A percentile compares a stretch with the other conserved stretches of the same genome.
Conservation (phyloP, 1,140 invertebrate species). For the Ceratosolen solmsi region DNA sequence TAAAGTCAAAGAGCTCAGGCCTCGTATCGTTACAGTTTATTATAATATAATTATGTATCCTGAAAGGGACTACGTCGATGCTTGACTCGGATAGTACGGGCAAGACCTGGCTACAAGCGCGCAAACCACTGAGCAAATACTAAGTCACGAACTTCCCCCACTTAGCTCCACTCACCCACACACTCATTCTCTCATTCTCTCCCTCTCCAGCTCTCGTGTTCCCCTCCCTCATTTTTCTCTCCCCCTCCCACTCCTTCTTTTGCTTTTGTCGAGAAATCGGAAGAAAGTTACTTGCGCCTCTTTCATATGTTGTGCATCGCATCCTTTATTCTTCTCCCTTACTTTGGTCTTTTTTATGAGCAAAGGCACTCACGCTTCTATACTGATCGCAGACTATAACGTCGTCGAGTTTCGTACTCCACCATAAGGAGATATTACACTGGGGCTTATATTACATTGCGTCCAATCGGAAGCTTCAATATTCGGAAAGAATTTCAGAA, state of each 20-base stretch:
- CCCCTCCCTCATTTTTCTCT: too few relatives aligned
- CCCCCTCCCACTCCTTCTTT: neutral
- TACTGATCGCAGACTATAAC: neutral
- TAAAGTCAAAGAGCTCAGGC: slow-evolving; percentile 26
- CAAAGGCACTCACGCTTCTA: slow-evolving; percentile 14
- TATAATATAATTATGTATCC: slow-evolving; percentile 75
- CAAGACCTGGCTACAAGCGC: slow-evolving; percentile 14
- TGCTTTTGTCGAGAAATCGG: slow-evolving; percentile 29
- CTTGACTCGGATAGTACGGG: slow-evolving; percentile 57
- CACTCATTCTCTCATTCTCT: slow-evolving; percentile 19
- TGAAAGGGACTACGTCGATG: slow-evolving; percentile 61
- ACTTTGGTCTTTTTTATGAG: slow-evolving; percentile 20
- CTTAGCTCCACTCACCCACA: neutral
- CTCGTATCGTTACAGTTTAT: slow-evolving; percentile 73
- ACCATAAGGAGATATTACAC: neutral
- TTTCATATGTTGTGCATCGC: neutral
- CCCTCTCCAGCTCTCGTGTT: slow-evolving; percentile 25
- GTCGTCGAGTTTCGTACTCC: neutral
- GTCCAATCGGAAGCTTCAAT: too few relatives aligned
- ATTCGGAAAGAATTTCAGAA: too few relatives aligned
- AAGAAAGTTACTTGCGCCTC: neutral
- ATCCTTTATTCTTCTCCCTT: slow-evolving; percentile 31
- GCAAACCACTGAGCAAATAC: slow-evolving; percentile 68
- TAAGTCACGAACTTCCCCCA: slow-evolving; percentile 68
- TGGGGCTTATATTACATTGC: too few relatives aligned